Conservation (phyloP, 2,113 vertebrate genomes). For the Upupa epops region DNA sequence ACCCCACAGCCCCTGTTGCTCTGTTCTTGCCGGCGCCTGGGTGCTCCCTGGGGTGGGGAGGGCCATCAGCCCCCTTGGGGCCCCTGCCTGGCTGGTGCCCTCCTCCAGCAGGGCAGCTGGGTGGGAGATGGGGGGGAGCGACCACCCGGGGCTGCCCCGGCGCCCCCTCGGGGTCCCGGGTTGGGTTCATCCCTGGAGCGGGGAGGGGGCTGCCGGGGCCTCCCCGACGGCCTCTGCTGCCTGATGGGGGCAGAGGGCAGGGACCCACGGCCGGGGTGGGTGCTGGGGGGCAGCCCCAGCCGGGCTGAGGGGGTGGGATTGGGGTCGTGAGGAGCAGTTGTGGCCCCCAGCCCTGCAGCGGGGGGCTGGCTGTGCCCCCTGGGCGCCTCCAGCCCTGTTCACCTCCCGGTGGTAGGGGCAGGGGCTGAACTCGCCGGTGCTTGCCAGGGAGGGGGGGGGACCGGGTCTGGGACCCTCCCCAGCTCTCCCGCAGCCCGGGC, state of each 20-base stretch:
- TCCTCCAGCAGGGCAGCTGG: rapidly evolving
- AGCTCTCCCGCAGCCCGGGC: too few relatives aligned
- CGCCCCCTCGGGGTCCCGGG: rapidly evolving
- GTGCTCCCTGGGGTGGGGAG: neutral
- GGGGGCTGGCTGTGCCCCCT: too few relatives aligned
- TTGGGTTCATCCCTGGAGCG: neutral
- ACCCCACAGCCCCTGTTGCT: neutral
- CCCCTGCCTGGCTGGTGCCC: too few relatives aligned
- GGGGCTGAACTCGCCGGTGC: neutral
- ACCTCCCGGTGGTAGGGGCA: neutral
- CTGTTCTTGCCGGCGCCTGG: neutral
- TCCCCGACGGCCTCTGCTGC: neutral
- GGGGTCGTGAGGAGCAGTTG: neutral
- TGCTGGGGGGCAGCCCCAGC: neutral
- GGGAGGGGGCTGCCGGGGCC: neutral
- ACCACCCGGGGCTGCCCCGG: rapidly evolving
- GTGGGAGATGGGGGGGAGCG: neutral
- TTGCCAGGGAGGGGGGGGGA: neutral
- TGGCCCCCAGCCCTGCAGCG: neutral
- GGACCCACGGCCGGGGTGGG: neutral
- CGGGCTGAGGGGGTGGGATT: neutral
- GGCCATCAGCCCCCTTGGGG: rapidly evolving
- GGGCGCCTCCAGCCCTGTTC: too few relatives aligned
- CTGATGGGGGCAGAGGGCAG: neutral
- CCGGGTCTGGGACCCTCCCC: neutral